phyloP scores from a whole-genome alignment of 2,888 invertebrate genomes.

The Cabera pusaria region DNA sequence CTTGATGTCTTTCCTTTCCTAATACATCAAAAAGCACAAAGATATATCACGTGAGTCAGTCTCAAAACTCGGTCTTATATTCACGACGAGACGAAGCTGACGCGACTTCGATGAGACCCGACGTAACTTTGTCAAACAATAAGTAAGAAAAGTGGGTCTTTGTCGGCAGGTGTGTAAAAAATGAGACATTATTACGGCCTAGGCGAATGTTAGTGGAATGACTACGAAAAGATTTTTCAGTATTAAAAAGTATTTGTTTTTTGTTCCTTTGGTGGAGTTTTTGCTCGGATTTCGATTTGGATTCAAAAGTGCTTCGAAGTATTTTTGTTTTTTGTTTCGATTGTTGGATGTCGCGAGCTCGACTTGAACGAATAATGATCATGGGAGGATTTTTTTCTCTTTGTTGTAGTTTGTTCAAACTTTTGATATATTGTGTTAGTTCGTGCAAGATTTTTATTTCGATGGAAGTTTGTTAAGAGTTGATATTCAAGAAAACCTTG shows the following conservation, averaged over 20 bases:
- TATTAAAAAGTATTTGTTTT: slow-evolving; percentile 22
- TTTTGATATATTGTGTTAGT: slow-evolving; percentile 5
- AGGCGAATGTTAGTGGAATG: slow-evolving; percentile 27
- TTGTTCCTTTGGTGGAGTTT: slow-evolving; percentile 12
- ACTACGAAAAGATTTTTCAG: slow-evolving; percentile 24
- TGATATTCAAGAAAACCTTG: no score
- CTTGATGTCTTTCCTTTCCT: slow-evolving; percentile 38
- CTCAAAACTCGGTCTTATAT: slow-evolving; percentile 17
- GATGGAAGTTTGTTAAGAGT: no score
- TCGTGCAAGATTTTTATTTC: neutral
- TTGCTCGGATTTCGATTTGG: slow-evolving; percentile 11
- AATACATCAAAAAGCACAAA: slow-evolving; percentile 37
- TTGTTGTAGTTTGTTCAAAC: neutral
- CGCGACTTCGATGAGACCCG: slow-evolving; percentile 4
- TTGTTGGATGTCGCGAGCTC: slow-evolving; percentile 18
- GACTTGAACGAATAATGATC: slow-evolving; percentile 16
- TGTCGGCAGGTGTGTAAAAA: slow-evolving; percentile 43
- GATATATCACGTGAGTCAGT: slow-evolving; percentile 15
- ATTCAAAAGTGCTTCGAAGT: slow-evolving; percentile 13
- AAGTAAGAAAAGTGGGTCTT: slow-evolving; percentile 30
- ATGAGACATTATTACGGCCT: slow-evolving; percentile 32
- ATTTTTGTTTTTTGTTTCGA: slow-evolving; percentile 19
- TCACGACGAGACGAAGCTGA: slow-evolving; percentile 7
- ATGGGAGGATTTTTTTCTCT: slow-evolving; percentile 6
- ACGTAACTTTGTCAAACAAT: slow-evolving; percentile 23